Base-by-base conservation (phyloP, 92 coral and sea anemone species). In the Porites rus region DNA sequence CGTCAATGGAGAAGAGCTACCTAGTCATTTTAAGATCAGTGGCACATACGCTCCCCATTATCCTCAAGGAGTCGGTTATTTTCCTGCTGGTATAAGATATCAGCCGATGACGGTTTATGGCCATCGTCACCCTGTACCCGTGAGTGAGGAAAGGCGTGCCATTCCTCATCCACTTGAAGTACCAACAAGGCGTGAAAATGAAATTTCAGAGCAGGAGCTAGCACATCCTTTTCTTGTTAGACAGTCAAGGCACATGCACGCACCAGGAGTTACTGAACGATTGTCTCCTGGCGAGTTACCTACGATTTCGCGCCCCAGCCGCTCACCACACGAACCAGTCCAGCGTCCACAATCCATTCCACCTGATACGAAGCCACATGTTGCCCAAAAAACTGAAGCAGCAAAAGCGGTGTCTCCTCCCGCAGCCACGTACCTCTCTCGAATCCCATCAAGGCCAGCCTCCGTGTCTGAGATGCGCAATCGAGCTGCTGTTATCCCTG, bases 401-500 rank as follows among this genome's bases (percentile, higher is more conserved):
- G 66, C 91, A 31, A 84, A 83, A 79, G 65, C 91, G 1, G 68
- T 80, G 46, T 88, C 98, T 17, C 94, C 98, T 12, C 82, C 88
- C 10, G 74, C 81, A 50, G 76, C 73, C n/a, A 79, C 81, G n/a
- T 93, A 93, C 81, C 92, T 94, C 43, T 69, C 87, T 25, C 72
- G 91, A 50, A 90, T 52, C 43, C 86, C 94, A 25, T 74, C 91
- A 18, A 92, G 84, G 60, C 91, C 96, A 58, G 62, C 89, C 51
- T 90, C 98, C 17, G 65, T 92, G 21, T 82, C 93, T 62, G 98
- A 94, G 70, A 87, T 94, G 66, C 94, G 89, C 63, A 82, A 88
- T 78, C 87, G 92, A 70, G 98, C 96, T 7, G 98, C 98, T 52
- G 88, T 93, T 16, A 93, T 94, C 51, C 98, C 98, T 18, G 98